phyloP scores from a whole-genome alignment of 1,140 invertebrate species.

The Lepidurus couesii region DNA sequence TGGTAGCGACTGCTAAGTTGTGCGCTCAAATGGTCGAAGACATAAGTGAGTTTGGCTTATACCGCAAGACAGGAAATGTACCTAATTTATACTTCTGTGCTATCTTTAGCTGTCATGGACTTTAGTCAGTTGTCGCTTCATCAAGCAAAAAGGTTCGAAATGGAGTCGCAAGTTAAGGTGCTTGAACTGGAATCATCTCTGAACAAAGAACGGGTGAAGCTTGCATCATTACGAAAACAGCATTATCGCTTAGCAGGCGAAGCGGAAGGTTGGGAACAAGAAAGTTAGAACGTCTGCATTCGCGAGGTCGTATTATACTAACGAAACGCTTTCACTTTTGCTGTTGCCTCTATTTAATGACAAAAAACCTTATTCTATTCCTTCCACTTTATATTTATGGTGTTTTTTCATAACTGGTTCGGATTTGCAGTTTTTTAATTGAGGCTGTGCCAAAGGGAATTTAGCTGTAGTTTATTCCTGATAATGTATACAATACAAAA shows the following conservation, averaged over 20 bases:
- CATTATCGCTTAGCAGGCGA: slow-evolving; percentile 85
- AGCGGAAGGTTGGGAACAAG: slow-evolving; percentile 50
- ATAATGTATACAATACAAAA: no score
- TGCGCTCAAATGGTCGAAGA: slow-evolving; percentile 81
- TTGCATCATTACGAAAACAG: slow-evolving; percentile 78
- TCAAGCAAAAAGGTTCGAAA: slow-evolving; percentile 89
- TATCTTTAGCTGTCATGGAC: slow-evolving; percentile 71
- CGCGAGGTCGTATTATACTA: no score
- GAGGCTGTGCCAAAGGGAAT: slow-evolving; percentile 13
- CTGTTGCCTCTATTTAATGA: not conserved
- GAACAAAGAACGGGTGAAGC: slow-evolving; percentile 72
- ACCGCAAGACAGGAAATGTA: not conserved
- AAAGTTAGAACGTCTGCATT: slow-evolving; percentile 24
- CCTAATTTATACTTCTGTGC: slow-evolving; percentile 8
- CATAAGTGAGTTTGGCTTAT: slow-evolving; percentile 52
- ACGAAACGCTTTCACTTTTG: no score
- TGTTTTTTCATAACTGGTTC: not conserved
- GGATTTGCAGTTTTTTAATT: not conserved
- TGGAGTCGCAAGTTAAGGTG: slow-evolving; percentile 88
- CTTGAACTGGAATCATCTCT: slow-evolving; percentile 87
- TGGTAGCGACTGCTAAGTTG: slow-evolving; percentile 87
- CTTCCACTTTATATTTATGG: not conserved
- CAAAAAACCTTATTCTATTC: not conserved
- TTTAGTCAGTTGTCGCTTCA: slow-evolving; percentile 82
- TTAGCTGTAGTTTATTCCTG: not conserved